Base-by-base conservation (phyloP, 2,797 vertebrate genomes). In the Crocidura indochinensis region DNA sequence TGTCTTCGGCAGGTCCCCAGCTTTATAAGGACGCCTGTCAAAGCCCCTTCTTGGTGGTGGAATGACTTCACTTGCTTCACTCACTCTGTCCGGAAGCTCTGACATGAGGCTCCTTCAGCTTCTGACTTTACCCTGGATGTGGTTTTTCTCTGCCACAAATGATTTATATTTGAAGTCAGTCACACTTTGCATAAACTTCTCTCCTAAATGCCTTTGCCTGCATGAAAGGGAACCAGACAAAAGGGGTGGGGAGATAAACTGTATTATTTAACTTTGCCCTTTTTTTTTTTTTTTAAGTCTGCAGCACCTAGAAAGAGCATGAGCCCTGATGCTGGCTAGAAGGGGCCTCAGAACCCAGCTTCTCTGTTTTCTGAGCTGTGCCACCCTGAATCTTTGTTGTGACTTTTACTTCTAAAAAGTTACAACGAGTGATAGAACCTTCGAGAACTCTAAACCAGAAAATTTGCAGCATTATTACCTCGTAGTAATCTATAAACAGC, bases 151-250 rank as follows among this genome's bases (percentile, higher is more conserved):
- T 86, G 67, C 95, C 92, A 93, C 92, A 88, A 92, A 67, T 94
- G 84, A 94, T 95, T 97, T 92, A 94, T 84, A 94, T 95, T 97
- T 92, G 96, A 94, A 56, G 87, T 85, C 93, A 76, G 72, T 93
- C 69, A 64, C 51, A 72, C 86, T 86, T 78, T 84, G 51, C 80
- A 62, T 78, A 84, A 75, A 44, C 83, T 78, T 46, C 76, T 46
- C 27, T 72, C 75, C 62, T 38, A 92, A 83, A 84, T 77, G 44
- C 72, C 81, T 56, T 69, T 56, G 19, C 78, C 1, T 68, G 27
- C 22, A 26, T 65, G 27, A 27, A 56, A 65, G 64, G 27, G 26
- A 65, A 8, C 7, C 64, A 20, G 20, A n/a, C 10, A 9, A 26
- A 64, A 65, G 10, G 56, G 56, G 17, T 7, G 22, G 19, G 56